Conservation (phyloP, 2,888 invertebrate genomes). For the Dysmachus trigonus region DNA sequence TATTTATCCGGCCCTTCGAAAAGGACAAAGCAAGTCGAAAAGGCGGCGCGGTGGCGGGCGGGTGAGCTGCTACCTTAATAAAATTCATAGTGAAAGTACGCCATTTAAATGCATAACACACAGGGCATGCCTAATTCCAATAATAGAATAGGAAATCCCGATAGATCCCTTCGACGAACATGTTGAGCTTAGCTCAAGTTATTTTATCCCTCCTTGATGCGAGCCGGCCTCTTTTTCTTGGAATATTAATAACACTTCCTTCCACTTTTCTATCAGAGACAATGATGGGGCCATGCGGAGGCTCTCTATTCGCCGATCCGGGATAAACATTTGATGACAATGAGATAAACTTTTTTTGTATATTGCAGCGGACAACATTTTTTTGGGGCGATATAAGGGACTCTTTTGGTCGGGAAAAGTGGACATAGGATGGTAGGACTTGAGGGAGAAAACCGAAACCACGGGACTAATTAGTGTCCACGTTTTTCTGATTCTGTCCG, state of each 20-base stretch:
- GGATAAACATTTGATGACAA: conserved; percentile 48
- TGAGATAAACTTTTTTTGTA: conserved; percentile 46
- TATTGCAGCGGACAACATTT: background rate
- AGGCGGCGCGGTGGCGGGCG: too few relatives aligned
- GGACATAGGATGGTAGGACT: background rate
- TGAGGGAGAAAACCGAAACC: conserved; percentile 37
- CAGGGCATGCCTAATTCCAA: conserved; percentile 65
- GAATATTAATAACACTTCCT: conserved; percentile 48
- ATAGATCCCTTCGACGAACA: conserved; percentile 59
- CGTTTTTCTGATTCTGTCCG: conserved; percentile 23
- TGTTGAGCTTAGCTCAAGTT: conserved; percentile 49
- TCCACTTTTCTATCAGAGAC: conserved; percentile 25
- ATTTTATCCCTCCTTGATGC: conserved; percentile 48
- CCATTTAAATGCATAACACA: conserved; percentile 66
- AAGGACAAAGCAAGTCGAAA: background rate
- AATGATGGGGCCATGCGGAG: background rate
- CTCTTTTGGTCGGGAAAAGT: background rate
- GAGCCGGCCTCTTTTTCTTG: conserved; percentile 35
- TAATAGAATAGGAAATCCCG: conserved; percentile 66
- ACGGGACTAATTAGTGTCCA: conserved; percentile 44
- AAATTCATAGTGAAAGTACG: conserved; percentile 60
- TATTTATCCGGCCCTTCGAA: background rate
- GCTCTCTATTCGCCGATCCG: background rate
- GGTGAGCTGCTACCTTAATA: conserved; percentile 27
- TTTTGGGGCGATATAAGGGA: background rate